phyloP scores from a whole-genome alignment of 2,797 vertebrate genomes.

The Notoglanidium macrostoma region DNA sequence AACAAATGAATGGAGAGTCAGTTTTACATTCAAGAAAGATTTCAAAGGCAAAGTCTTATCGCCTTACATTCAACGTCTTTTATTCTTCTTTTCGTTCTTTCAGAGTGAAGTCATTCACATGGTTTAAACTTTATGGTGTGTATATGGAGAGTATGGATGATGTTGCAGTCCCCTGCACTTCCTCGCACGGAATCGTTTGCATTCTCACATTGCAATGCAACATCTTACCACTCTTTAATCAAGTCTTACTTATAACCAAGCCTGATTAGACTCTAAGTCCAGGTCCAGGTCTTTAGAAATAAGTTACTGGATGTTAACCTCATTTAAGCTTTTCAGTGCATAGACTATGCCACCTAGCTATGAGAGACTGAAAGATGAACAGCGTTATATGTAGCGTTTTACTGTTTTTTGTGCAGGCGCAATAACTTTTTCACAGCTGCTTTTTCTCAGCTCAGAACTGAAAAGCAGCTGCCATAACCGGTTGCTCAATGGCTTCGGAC shows the following conservation, averaged over 20 bases:
- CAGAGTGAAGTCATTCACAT: slow-evolving; percentile 9
- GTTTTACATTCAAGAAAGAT: slow-evolving; percentile 29
- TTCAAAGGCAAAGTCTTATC: slow-evolving; percentile 12
- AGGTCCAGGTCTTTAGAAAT: neutral
- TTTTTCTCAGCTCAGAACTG: neutral
- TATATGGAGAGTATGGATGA: neutral
- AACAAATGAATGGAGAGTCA: slow-evolving; percentile 2
- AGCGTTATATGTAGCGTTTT: neutral
- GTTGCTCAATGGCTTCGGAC: too few species aligned
- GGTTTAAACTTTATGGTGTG: neutral
- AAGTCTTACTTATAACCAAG: neutral
- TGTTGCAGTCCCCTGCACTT: neutral
- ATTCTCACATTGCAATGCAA: neutral
- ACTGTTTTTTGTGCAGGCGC: neutral
- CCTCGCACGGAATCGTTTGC: neutral
- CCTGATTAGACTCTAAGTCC: neutral
- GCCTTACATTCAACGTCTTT: neutral
- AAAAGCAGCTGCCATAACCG: neutral
- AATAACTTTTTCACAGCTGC: neutral
- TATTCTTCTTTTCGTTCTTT: slow-evolving; percentile 13
- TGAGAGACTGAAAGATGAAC: neutral
- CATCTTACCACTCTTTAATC: neutral
- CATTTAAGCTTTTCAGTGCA: neutral
- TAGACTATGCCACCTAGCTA: neutral
- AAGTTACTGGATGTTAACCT: neutral